A percentile compares a stretch with the other conserved stretches of the same genome.
Conservation (phyloP, 2,888 invertebrate genomes). For the Ellobium chinense region DNA sequence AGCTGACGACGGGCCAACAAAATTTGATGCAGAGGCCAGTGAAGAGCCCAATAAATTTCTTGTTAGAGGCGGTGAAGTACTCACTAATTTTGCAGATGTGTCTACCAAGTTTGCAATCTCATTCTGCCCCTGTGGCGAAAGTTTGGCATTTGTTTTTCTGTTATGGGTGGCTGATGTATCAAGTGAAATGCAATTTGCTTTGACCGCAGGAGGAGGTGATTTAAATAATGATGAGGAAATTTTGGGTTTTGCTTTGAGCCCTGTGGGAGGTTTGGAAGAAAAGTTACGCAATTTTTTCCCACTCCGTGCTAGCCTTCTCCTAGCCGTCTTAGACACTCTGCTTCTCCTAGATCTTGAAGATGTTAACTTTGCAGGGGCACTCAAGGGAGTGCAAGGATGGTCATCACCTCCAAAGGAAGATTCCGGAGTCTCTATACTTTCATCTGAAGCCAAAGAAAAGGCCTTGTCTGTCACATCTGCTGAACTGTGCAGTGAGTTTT, state of each 20-base stretch:
- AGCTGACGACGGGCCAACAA: too few relatives aligned
- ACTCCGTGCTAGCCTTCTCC: slow-evolving; percentile 18
- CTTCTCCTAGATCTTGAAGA: slow-evolving; percentile 4
- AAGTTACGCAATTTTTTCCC: neutral
- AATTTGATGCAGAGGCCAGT: too few relatives aligned
- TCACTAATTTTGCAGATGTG: neutral
- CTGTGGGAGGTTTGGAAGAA: neutral
- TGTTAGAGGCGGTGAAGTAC: neutral
- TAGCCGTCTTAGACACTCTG: slow-evolving; percentile 22
- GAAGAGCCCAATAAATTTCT: too few relatives aligned
- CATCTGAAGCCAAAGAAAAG: slow-evolving; percentile 36
- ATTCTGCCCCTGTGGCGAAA: neutral
- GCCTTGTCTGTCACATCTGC: slow-evolving; percentile 44
- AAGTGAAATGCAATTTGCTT: too few relatives aligned
- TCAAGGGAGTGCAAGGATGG: slow-evolving; percentile 23
- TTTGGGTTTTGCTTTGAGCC: neutral
- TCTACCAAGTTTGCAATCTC: neutral
- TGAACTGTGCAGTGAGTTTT: slow-evolving; percentile 37
- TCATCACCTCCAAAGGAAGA: neutral
- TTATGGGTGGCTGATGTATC: neutral
- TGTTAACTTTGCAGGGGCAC: slow-evolving; percentile 39
- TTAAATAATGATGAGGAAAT: neutral
- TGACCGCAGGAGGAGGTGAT: neutral
- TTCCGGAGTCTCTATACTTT: slow-evolving; percentile 30
- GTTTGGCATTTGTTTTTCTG: neutral